These are phyloP conservation scores for Chrysina gloriosa DNA, from an alignment of 2,888 invertebrate genomes.

Conservation along the genomic window DNA sequence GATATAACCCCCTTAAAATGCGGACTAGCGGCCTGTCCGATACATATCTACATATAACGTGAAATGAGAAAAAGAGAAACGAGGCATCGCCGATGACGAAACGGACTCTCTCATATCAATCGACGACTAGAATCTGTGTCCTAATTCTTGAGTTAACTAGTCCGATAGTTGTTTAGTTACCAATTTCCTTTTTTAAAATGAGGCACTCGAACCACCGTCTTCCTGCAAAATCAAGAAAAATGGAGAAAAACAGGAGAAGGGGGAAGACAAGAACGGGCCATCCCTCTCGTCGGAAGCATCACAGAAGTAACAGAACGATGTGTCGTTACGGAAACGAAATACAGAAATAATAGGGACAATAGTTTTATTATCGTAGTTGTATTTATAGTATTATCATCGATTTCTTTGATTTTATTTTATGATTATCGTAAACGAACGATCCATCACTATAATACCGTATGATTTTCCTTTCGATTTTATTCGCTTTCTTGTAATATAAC, in stretches of 20 bases:
- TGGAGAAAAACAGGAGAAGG: neutral
- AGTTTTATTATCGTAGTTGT: constrained; percentile 36
- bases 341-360: constrained; percentile 28
- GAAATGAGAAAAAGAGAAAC: constrained; percentile 16
- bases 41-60: constrained; percentile 40
- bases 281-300: neutral
- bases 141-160: constrained; percentile 49
- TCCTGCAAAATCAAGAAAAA: constrained; percentile 44
- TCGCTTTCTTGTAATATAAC: constrained; percentile 47
- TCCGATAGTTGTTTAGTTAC: constrained; percentile 54
- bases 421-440: constrained; percentile 9
- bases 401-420: constrained; percentile 29
- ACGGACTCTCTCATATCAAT: constrained; percentile 42
- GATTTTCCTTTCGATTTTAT: constrained; percentile 20
- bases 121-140: constrained; percentile 39
- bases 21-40: constrained; percentile 24
- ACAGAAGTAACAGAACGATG: constrained; percentile 10
- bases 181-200: constrained; percentile 40
- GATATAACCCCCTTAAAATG: no score
- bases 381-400: constrained; percentile 27
- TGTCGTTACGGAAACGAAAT: constrained; percentile 27
- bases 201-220: constrained; percentile 46
- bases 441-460: constrained; percentile 11
- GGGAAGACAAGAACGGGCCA: constrained; percentile 45
- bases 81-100: constrained; percentile 18